These are phyloP conservation scores for Allygus modestus DNA, from an alignment of 2,888 invertebrate genomes.

Conservation along the genomic window DNA sequence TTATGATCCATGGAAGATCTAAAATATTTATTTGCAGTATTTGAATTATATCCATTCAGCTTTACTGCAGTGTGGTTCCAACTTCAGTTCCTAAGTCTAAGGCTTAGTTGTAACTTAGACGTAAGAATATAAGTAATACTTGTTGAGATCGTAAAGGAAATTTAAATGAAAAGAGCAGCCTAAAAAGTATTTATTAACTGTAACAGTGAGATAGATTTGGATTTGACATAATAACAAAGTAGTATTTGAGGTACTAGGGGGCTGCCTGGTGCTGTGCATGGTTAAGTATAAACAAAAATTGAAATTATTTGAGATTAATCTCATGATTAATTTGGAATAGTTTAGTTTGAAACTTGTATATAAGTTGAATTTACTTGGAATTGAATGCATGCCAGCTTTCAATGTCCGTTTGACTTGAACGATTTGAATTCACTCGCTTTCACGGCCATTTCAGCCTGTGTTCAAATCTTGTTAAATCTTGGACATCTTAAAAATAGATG, in stretches of 20 bases:
- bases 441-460: conserved; percentile 17
- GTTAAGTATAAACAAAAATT: neutral
- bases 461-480: conserved; percentile 19
- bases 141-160: neutral
- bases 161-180: conserved; percentile 60
- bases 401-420: conserved; percentile 44
- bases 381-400: conserved; percentile 44
- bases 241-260: neutral
- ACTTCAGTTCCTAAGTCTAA: neutral
- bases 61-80: neutral
- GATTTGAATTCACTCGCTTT: conserved; percentile 29
- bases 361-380: conserved; percentile 31
- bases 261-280: conserved; percentile 31
- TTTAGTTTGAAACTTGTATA: conserved; percentile 35
- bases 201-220: neutral
- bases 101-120: neutral
- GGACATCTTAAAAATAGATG: conserved; percentile 5
- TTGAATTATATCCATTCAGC: too few relatives aligned
- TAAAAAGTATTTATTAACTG: conserved; percentile 29
- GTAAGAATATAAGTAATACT: neutral
- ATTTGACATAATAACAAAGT: conserved; percentile 6
- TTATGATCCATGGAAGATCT: too few relatives aligned
- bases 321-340: conserved; percentile 21
- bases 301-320: neutral
- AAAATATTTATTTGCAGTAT: too few relatives aligned